These are phyloP conservation scores for Leptogaster cylindrica DNA, from an alignment of 2,888 invertebrate species.

Conservation along the genomic window DNA sequence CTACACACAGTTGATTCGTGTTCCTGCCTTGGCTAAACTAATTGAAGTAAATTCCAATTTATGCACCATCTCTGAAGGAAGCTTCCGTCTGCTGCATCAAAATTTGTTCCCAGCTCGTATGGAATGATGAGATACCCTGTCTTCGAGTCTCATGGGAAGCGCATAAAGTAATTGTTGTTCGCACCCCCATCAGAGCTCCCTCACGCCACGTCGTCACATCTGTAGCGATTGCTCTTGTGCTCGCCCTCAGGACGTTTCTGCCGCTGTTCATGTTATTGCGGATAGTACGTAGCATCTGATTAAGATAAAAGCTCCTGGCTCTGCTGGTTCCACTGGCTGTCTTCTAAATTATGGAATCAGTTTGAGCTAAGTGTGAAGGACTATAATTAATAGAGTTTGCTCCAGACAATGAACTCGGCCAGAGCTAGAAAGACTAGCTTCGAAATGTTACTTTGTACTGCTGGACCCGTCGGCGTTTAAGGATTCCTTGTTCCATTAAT, in stretches of 20 bases:
- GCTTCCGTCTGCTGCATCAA: too few relatives aligned
- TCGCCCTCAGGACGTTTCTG: neutral
- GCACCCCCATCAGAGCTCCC: neutral
- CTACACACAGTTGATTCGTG: neutral
- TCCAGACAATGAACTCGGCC: slow-evolving; percentile 19
- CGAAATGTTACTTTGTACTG: slow-evolving; percentile 11
- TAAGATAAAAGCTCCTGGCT: slow-evolving; percentile 29
- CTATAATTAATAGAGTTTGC: slow-evolving; percentile 37
- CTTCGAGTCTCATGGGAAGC: neutral
- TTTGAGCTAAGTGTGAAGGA: slow-evolving; percentile 37
- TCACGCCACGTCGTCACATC: neutral
- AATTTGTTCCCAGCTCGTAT: too few relatives aligned
- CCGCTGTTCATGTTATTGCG: slow-evolving; percentile 26
- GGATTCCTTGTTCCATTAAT: slow-evolving; percentile 18
- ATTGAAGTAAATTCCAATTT: slow-evolving; percentile 37
- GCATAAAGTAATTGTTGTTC: slow-evolving; percentile 31
- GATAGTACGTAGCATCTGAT: slow-evolving; percentile 27
- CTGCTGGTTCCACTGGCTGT: slow-evolving; percentile 6
- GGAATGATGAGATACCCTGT: slow-evolving; percentile 3
- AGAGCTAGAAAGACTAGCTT: too few relatives aligned
- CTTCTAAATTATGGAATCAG: slow-evolving; percentile 40
- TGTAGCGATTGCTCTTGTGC: neutral
- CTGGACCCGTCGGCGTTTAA: neutral
- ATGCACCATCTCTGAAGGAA: too few relatives aligned
- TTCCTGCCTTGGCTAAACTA: neutral